Conservation (phyloP, 2,888 invertebrate genomes). For the Hetaerina titia region DNA sequence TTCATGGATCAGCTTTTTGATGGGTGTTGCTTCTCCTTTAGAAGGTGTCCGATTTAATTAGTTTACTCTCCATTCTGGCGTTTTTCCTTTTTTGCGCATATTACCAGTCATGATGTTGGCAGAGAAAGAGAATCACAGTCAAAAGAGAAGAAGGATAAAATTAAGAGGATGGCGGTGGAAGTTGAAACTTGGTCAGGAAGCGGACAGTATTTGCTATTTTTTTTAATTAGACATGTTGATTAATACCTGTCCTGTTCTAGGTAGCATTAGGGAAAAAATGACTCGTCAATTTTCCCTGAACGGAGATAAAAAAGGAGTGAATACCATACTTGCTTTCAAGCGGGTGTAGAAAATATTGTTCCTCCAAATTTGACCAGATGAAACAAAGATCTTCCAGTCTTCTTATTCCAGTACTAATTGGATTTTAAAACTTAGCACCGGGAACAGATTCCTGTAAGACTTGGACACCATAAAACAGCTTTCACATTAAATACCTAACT, state of each 20-base stretch:
- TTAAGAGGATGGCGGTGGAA: neutral
- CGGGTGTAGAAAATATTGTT: too few species aligned
- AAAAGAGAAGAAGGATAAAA: neutral
- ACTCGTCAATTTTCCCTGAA: too few species aligned
- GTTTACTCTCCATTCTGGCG: neutral
- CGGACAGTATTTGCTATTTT: neutral
- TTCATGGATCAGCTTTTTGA: conserved; percentile 43
- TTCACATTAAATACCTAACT: too few species aligned
- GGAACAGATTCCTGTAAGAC: too few species aligned
- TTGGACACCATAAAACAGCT: too few species aligned
- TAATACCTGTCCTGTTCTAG: neutral
- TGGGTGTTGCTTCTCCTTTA: neutral
- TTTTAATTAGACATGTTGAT: neutral
- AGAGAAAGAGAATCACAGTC: neutral
- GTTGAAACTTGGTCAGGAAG: neutral
- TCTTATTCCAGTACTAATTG: too few species aligned
- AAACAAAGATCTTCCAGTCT: too few species aligned
- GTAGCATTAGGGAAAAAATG: neutral
- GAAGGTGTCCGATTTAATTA: conserved; percentile 32
- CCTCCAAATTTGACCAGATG: too few species aligned
- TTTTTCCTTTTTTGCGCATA: neutral
- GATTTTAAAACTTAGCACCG: too few species aligned
- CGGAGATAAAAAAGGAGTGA: too few species aligned
- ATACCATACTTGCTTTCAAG: too few species aligned
- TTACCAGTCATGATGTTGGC: neutral